Conservation (phyloP, 1,140 invertebrate species). For the Zelostemma sp. region DNA sequence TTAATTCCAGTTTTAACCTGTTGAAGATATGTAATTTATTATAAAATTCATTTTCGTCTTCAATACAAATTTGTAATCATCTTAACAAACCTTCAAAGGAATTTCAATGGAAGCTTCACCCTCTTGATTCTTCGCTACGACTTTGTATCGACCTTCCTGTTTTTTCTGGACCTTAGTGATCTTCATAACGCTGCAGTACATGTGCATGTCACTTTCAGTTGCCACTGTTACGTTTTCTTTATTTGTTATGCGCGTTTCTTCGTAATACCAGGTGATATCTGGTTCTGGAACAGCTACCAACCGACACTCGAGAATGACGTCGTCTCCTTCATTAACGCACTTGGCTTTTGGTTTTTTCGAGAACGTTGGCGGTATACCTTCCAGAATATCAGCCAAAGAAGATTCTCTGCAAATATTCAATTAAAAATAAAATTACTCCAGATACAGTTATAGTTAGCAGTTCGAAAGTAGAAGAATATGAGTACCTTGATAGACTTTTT, state of each 20-base stretch:
- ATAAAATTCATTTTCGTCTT: too few relatives aligned
- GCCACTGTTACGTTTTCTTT: slow-evolving; percentile 78
- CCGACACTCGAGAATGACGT: slow-evolving; percentile 86
- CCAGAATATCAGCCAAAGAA: slow-evolving; percentile 89
- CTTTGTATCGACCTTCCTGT: slow-evolving; percentile 91
- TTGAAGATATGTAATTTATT: slow-evolving; percentile 9
- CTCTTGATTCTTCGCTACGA: slow-evolving; percentile 89
- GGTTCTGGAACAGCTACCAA: slow-evolving; percentile 92
- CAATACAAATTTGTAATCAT: too few relatives aligned
- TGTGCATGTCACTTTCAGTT: slow-evolving; percentile 89
- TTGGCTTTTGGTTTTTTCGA: slow-evolving; percentile 87
- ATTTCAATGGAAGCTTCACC: slow-evolving; percentile 88
- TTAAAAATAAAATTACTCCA: slow-evolving; percentile 5
- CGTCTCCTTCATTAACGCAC: slow-evolving; percentile 83
- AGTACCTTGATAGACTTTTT: slow-evolving; percentile 80
- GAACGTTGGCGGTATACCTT: slow-evolving; percentile 94
- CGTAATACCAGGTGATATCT: slow-evolving; percentile 86
- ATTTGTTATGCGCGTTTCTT: slow-evolving; percentile 78
- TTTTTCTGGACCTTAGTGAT: slow-evolving; percentile 82
- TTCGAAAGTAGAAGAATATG: background rate
- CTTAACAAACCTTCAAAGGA: slow-evolving; percentile 78
- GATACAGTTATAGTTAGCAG: slow-evolving; percentile 10
- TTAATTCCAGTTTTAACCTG: slow-evolving; percentile 77
- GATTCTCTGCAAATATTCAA: slow-evolving; percentile 77
- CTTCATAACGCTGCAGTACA: slow-evolving; percentile 86